phyloP scores from a whole-genome alignment of 2,113 vertebrate species.

The Rhinoptilus africanus region DNA sequence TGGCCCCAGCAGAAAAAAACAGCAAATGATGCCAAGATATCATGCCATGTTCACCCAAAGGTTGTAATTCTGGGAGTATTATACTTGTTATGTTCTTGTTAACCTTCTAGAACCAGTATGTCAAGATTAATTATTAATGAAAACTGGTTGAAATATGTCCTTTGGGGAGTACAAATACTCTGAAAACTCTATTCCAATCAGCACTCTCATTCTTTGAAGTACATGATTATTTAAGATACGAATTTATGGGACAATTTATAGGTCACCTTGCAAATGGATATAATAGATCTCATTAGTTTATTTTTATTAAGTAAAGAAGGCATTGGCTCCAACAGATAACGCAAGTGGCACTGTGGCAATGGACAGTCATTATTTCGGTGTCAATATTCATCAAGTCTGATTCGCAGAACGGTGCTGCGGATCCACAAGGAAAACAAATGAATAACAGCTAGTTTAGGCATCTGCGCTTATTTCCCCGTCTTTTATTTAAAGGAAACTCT shows the following conservation, averaged over 20 bases:
- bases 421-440: not conserved
- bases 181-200: not conserved
- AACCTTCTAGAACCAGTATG: not conserved
- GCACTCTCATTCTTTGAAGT: not conserved
- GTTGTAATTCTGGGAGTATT: not conserved
- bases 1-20: not conserved
- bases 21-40: not conserved
- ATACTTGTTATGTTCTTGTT: not conserved
- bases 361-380: not conserved
- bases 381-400: not conserved
- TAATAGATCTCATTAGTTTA: not conserved
- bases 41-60: not conserved
- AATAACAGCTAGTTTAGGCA: not conserved
- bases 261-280: not conserved
- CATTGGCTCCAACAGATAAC: not conserved
- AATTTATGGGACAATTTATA: not conserved
- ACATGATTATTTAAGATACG: not conserved
- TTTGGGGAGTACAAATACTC: not conserved
- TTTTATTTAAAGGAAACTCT: not conserved
- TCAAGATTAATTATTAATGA: conserved; percentile 11
- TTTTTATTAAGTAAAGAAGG: not conserved
- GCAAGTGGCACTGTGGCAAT: not conserved
- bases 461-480: not conserved
- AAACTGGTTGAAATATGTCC: not conserved
- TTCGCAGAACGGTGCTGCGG: not conserved